Evolutionary conservation across 2,797 vertebrate genomes (phyloP), one percentile per base, ranked within the genome.

Genomic region (Phoeniculus purpureus): DNA sequence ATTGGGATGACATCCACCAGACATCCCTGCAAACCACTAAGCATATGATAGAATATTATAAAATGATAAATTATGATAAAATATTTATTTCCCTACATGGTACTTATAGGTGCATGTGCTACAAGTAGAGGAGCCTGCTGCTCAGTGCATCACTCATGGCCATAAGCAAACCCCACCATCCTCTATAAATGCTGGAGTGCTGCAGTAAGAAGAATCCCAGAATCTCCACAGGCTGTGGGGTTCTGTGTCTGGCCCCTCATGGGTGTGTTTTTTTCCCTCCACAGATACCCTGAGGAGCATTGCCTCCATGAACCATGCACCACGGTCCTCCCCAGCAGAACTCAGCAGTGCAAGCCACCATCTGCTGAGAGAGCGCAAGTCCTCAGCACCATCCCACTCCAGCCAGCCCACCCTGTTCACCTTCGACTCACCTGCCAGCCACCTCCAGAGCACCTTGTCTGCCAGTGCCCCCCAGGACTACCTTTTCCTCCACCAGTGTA

Each of bases 401-500:
- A 99, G 99, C 97, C 99, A 99, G 93, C 99, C 99, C 13, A 98
- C 98, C 66, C 97, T 99, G 72, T 99, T 99, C 98, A 99, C 99
- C 10, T 99, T 99, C 1, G 99, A 99, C 68, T 97, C 99, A 2
- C 98, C 98, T 7, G 94, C 98, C 67, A 86, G 97, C 81, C 98
- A 97, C 79, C 62, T 96, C 67, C 98, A 98, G 96, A 98, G 94
- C 65, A 96, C 97, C 90, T 97, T 99, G 96, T 99, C 99, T 29
- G 98, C 99, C 97, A 99, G 99, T 9, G 99, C 98, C 5, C 99
- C 99, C 31, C 99, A 99, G 97, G 99, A 99, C 97, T 99, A 99
- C 97, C 98, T 99, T 97, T 98, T 99, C 87, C 98, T 99, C 72
- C 99, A 99, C 96, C 99, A 99, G 96, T 99, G 99, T 96, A 98